Conservation (phyloP, 2,797 vertebrate genomes). For the Pseudotriccus pelzelni region DNA sequence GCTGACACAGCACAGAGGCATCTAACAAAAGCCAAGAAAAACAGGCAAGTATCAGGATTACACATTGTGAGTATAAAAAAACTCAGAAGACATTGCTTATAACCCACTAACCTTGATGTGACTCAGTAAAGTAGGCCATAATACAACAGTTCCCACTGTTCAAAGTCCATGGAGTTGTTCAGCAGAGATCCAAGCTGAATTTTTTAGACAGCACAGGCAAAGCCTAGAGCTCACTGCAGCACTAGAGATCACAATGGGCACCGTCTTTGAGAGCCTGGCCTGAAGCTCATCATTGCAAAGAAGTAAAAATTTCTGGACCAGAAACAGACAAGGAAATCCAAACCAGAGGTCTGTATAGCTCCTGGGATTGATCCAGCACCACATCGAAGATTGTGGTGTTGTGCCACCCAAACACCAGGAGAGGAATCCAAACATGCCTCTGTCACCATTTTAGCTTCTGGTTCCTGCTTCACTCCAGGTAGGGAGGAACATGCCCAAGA, state of each 20-base stretch:
- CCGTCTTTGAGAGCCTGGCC: background rate
- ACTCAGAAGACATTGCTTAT: rapidly evolving
- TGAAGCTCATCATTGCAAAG: background rate
- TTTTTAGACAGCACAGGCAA: background rate
- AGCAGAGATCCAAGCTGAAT: background rate
- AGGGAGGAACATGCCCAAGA: background rate
- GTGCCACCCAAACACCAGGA: background rate
- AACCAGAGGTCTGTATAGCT: background rate
- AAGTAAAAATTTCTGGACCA: background rate
- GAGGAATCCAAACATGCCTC: background rate
- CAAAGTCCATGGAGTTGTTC: background rate
- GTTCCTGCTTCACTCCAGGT: background rate
- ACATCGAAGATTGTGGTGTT: rapidly evolving
- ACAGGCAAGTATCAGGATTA: background rate
- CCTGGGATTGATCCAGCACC: background rate
- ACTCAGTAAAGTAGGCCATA: background rate
- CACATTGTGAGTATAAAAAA: background rate
- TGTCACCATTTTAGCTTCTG: background rate
- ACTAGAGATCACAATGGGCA: rapidly evolving
- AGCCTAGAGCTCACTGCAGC: background rate
- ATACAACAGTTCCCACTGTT: background rate
- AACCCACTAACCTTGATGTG: background rate
- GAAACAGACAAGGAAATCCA: background rate
- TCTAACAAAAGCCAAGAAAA: background rate
- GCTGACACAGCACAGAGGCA: background rate